Evolutionary conservation across 2,113 vertebrate genomes (phyloP), one percentile per base, ranked within the genome.

Genomic region (Arothron firmamentum): DNA sequence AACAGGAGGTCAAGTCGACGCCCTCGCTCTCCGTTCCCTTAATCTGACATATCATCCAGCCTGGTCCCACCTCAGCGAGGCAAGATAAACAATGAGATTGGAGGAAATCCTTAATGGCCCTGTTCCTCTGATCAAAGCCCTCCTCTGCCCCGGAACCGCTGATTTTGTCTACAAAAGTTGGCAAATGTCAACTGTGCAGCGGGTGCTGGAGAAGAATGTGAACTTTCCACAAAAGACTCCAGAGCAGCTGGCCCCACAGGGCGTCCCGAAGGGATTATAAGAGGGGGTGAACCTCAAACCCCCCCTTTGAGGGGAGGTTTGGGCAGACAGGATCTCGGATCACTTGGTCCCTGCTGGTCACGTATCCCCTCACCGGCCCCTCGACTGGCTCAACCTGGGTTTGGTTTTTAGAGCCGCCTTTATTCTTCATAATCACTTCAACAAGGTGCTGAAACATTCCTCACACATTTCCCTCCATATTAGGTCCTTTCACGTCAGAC

Each of bases 71-170:
- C 53, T 71, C 61, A 75, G 67, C 25, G 47, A 63, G 53, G 59
- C 25, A 75, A 72, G 48, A 79, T 85, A 84, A 89, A 86, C 77
- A 83, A 65, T 81, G 18, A 79, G 78, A 86, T 67, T 52, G 59
- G 65, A 84, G 82, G 77, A 85, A 88, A 70, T 65, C 57, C 74
- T 65, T 77, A 72, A 79, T 79, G 67, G 50, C 59, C 41, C n/a
- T 78, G 43, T 82, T 82, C 65, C 67, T 72, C 49, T 21, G 63
- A 79, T 80, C 74, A 79, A 81, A 85, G 70, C 53, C 46, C 38
- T 42, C 38, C 48, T 67, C 21, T 25, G 42, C 17, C 18, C 41
- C 0, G 41, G 23, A 50, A 57, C 54, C 25, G n/a, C 60, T 53
- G 62, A 60, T 47, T 67, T 28, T 13, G 50, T 58, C 71, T 62